phyloP scores from a whole-genome alignment of 2,797 vertebrate genomes.

The Pangasius larnaudii region DNA sequence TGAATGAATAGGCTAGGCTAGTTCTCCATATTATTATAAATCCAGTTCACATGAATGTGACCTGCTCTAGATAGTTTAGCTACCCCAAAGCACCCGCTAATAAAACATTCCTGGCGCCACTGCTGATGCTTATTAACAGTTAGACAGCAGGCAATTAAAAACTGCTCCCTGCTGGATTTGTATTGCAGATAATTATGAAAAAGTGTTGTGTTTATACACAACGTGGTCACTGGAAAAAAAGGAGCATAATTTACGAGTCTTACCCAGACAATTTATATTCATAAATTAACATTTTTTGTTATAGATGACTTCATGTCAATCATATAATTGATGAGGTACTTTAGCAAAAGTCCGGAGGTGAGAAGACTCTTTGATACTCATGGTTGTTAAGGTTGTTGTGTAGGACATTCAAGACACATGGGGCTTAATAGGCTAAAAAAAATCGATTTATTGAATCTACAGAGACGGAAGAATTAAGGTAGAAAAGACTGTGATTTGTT shows the following conservation, averaged over 20 bases:
- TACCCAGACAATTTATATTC: not conserved
- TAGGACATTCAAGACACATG: not conserved
- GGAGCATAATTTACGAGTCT: not conserved
- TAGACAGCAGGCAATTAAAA: slow-evolving; percentile 66
- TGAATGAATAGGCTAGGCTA: not conserved
- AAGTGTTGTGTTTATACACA: slow-evolving; percentile 14
- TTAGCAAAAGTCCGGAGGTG: not conserved
- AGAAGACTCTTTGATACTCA: not conserved
- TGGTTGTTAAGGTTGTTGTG: not conserved
- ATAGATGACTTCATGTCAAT: slow-evolving; percentile 11
- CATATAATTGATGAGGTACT: not conserved
- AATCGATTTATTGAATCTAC: not conserved
- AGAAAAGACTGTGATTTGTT: not conserved
- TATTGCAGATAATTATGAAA: slow-evolving; percentile 48
- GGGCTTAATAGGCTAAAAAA: not conserved
- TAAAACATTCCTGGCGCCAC: slow-evolving; percentile 2
- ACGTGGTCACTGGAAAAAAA: slow-evolving; percentile 8
- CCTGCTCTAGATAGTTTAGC: not conserved
- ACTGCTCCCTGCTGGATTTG: slow-evolving; percentile 31
- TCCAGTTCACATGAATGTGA: not conserved
- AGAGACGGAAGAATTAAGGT: not conserved
- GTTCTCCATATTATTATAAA: not conserved
- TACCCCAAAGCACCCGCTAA: not conserved
- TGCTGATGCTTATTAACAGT: slow-evolving; percentile 60
- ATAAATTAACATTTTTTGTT: not conserved